phyloP scores from a whole-genome alignment of 1,140 invertebrate species.

The Bilobella aurantiaca region DNA sequence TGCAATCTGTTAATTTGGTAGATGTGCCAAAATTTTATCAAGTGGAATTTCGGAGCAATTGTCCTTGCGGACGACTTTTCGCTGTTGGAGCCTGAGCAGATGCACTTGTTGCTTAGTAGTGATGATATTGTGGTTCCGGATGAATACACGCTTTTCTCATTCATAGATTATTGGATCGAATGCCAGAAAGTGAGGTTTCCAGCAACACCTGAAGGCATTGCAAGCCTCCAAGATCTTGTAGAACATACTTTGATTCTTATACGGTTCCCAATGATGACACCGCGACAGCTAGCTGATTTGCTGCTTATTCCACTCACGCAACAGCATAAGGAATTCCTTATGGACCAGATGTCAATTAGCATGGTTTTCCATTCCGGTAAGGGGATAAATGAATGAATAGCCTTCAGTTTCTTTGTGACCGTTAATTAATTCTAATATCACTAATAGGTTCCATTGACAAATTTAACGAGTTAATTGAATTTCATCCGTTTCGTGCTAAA shows the following conservation, averaged over 20 bases:
- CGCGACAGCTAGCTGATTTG: constrained; percentile 61
- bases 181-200: constrained; percentile 46
- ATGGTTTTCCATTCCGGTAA: constrained; percentile 75
- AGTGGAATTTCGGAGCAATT: constrained; percentile 81
- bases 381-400: neutral
- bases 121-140: constrained; percentile 61
- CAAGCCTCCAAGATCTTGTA: constrained; percentile 56
- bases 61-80: constrained; percentile 66
- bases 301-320: constrained; percentile 64
- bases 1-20: constrained; percentile 37
- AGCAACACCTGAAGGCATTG: too few species aligned
- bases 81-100: constrained; percentile 67
- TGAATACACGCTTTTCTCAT: constrained; percentile 40
- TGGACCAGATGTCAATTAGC: constrained; percentile 73
- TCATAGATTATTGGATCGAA: constrained; percentile 63
- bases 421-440: too few species aligned
- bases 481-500: constrained; percentile 44
- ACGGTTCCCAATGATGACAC: constrained; percentile 86
- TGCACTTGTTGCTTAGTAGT: constrained; percentile 64
- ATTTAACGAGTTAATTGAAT: constrained; percentile 40
- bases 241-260: constrained; percentile 63
- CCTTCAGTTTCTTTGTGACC: neutral
- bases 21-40: constrained; percentile 71
- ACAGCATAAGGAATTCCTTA: constrained; percentile 75
- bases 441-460: constrained; percentile 21